Evolutionary conservation across 92 coral and sea anemone species (phyloP).

Genomic region (Nematostella vectensis): DNA sequence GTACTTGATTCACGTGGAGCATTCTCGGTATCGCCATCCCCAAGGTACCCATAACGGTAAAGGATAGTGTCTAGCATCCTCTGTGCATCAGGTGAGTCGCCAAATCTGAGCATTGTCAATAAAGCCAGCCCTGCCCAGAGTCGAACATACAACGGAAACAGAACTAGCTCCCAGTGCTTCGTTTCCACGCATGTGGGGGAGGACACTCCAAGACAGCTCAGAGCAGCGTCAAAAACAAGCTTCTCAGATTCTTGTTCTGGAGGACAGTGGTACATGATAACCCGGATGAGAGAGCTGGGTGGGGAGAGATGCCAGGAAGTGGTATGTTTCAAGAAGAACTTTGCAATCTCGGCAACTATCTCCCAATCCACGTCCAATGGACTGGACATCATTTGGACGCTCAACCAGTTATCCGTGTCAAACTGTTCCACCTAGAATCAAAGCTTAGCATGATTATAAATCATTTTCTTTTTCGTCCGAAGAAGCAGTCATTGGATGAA

Average conservation of each 20-base stretch:
- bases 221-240: conserved; percentile 26
- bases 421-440: conserved; percentile 48
- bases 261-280: conserved; percentile 38
- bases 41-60: too few species aligned
- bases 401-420: conserved; percentile 61
- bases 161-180: conserved; percentile 37
- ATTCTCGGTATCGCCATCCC: too few species aligned
- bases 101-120: too few species aligned
- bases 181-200: conserved; percentile 9
- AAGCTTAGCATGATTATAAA: too few species aligned
- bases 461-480: conserved; percentile 31
- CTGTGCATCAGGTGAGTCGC: too few species aligned
- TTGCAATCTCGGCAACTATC: conserved; percentile 28
- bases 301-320: conserved; percentile 23
- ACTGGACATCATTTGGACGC: conserved; percentile 29
- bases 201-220: conserved; percentile 18
- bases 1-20: too few species aligned
- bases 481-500: too few species aligned
- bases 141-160: conserved; percentile 49
- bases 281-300: conserved; percentile 40
- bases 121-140: conserved; percentile 77
- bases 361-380: conserved; percentile 27
- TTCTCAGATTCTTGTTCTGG: not conserved
- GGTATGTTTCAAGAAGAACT: conserved; percentile 1
- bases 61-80: too few species aligned